Evolutionary conservation across 1,140 invertebrate genomes (phyloP).

Genomic region (Drosophila suzukii): DNA sequence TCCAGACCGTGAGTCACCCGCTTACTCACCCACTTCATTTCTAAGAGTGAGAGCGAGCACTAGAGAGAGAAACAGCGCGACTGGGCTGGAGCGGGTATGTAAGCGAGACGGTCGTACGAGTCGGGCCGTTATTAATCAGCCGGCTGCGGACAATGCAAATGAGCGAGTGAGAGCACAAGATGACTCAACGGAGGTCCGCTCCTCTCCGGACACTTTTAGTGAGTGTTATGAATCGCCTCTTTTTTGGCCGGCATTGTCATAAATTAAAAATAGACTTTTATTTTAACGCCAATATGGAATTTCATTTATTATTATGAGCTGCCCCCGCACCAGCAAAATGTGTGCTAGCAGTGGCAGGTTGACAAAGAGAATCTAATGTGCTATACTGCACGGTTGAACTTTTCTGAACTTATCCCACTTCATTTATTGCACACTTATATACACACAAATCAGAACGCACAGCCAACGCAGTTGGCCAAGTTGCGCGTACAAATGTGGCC

Average conservation of each 20-base stretch:
- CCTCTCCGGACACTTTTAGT: slow-evolving; percentile 12
- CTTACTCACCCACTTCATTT: slow-evolving; percentile 12
- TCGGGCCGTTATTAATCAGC: slow-evolving; percentile 71
- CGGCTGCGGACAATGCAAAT: slow-evolving; percentile 68
- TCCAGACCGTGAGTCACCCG: slow-evolving; percentile 46
- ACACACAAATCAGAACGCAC: slow-evolving; percentile 44
- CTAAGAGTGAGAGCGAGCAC: not conserved
- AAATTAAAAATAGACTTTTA: slow-evolving; percentile 78
- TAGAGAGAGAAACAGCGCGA: slow-evolving; percentile 48
- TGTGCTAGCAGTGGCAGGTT: slow-evolving; percentile 15
- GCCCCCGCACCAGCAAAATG: slow-evolving; percentile 4
- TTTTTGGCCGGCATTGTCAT: slow-evolving; percentile 75
- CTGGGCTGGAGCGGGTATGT: slow-evolving; percentile 63
- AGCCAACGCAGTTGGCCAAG: slow-evolving; percentile 65
- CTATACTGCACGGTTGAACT: slow-evolving; percentile 53
- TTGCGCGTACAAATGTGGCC: slow-evolving; percentile 41
- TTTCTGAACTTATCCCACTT: slow-evolving; percentile 65
- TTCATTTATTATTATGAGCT: slow-evolving; percentile 11
- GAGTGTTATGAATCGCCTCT: slow-evolving; percentile 73
- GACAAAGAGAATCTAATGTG: slow-evolving; percentile 15
- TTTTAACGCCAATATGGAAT: slow-evolving; percentile 52
- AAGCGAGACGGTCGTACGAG: slow-evolving; percentile 57
- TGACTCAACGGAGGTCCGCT: slow-evolving; percentile 60
- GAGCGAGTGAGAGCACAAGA: slow-evolving; percentile 77
- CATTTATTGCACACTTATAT: slow-evolving; percentile 67